Base-by-base conservation (phyloP, 2,113 vertebrate species). In the Meles meles region DNA sequence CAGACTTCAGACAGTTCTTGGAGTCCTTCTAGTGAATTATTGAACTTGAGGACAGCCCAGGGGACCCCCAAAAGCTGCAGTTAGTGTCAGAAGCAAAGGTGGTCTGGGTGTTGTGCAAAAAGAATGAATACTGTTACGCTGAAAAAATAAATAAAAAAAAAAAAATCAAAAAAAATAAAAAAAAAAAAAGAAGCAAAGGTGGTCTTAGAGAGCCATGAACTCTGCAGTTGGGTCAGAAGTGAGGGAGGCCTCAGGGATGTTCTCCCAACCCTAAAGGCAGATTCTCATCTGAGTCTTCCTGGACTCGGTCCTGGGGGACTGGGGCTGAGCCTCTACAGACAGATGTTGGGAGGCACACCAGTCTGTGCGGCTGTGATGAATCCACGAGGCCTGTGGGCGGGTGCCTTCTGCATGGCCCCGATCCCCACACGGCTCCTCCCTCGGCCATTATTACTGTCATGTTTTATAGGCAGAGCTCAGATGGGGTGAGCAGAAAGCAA, bases 361-460 rank as follows among this genome's bases (percentile, higher is more conserved):
- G 15, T 29, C 67, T 6, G 17, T 4, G 21, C 5, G 6, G 47
- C 29, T 20, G 52, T 12, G 47, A 57, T 3, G 23, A 55, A 63
- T 42, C 27, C 76, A 61, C 0, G 0, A 65, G 42, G 9, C 6
- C 0, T 5, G 31, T 6, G 49, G 72, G 12, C 37, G 21, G 71
- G 39, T 2, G 21, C 15, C n/a, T 4, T 20, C 12, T 2, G 18
- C 87, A 1, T 3, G 4, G 52, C 34, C 85, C 44, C 20, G 0
- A 27, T 0, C 34, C n/a, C 69, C 8, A n/a, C 1, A 31, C 6
- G 1, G 37, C 37, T 44, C 6, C 31, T 42, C 37, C 72, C n/a
- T 1, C 2, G 13, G 57, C 47, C 2, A 0, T 77, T 4, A 21
- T 65, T 6, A 18, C 71, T 21, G 87, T 47, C 12, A 0, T 47